Base-by-base conservation (phyloP, 2,113 vertebrate genomes). In the Orthochromis malagaraziensis region DNA sequence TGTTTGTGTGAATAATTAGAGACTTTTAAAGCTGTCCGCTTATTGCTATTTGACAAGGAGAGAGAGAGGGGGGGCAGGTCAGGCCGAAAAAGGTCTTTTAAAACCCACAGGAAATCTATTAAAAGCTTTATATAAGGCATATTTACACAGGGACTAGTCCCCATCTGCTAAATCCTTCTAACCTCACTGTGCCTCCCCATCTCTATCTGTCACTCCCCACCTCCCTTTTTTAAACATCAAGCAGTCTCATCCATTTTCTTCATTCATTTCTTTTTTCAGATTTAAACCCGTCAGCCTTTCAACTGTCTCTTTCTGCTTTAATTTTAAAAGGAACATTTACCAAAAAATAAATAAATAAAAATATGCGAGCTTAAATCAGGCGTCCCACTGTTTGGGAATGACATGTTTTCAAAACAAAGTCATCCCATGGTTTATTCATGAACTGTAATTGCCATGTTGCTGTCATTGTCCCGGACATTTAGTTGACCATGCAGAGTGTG, bases 41-140 rank as follows among this genome's bases (percentile, higher is more conserved):
- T 91, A 87, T 79, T 92, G 42, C 81, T 92, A 24, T 90, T 92
- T 93, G 70, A 91, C 73, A 86, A 86, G 65, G 51, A 49, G 38
- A 31, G 63, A 51, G 53, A 4, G 55, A 29, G 73, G 38, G 31
- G 79, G 65, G 38, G 47, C 29, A 55, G 68, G 81, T n/a, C 49
- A 45, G 60, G 47, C 45, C 13, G 1, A 83, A 84, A 84, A 90
- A 90, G 83, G 82, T 85, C 79, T 92, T 88, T 94, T 91, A 89
- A 92, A 92, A 90, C 92, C 89, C 87, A 89, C 82, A 91, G 91
- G 87, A 93, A 92, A 94, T 94, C 89, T 93, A 92, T 90, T 94
- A 93, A 94, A 93, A 90, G 92, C 90, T 91, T 93, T 87, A 86
- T 81, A 83, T 86, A 89, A 93, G 82, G 77, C 90, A 86, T 94